Percentiles rank a stretch among this genome's conserved stretches.
These are phyloP conservation scores for Sebastolobus altivelis DNA, from an alignment of 2,797 vertebrate species.

Conservation along the genomic window DNA sequence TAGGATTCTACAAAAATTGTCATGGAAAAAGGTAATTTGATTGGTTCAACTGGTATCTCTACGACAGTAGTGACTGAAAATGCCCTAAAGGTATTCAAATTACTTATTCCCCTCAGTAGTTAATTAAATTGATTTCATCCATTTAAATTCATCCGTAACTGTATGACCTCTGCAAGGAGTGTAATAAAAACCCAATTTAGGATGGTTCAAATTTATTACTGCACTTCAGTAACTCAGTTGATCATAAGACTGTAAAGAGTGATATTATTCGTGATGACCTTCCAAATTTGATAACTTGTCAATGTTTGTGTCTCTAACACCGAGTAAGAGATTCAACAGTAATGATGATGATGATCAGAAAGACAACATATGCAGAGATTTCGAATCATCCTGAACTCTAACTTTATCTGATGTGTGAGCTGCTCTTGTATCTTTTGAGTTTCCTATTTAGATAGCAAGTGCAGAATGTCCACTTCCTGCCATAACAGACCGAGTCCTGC, in stretches of 20 bases:
- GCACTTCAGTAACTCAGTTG: background rate
- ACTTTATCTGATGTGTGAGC: background rate
- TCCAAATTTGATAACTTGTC: background rate
- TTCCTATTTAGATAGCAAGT: background rate
- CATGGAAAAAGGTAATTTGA: too few species aligned
- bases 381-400: background rate
- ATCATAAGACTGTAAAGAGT: background rate
- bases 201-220: background rate
- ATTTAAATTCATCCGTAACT: background rate
- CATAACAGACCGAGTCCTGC: background rate
- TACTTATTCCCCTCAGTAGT: accelerated
- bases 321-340: accelerated
- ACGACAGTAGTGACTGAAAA: background rate
- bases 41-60: background rate
- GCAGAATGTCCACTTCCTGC: background rate
- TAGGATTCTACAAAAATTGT: background rate
- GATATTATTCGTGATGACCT: background rate
- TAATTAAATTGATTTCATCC: background rate
- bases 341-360: background rate
- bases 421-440: background rate
- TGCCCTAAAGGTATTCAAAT: background rate
- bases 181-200: background rate
- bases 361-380: background rate
- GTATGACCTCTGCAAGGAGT: background rate
- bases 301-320: background rate